phyloP scores from a whole-genome alignment of 2,113 vertebrate genomes.

The Jaculus jaculus region DNA sequence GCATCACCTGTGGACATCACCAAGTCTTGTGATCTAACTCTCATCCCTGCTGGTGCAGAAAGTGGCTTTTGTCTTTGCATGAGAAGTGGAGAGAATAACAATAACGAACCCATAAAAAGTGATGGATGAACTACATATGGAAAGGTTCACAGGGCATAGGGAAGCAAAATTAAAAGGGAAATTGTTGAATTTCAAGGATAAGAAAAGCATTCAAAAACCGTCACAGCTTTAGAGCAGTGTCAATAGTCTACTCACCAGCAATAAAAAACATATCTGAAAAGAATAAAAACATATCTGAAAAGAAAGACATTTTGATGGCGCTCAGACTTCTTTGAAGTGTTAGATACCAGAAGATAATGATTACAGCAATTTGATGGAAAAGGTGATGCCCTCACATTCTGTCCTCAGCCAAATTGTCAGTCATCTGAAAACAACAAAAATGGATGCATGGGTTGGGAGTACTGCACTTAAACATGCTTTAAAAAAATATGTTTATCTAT shows the following conservation, averaged over 20 bases:
- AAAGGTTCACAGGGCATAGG: not conserved
- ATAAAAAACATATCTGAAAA: slow-evolving; percentile 41
- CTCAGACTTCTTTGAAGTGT: not conserved
- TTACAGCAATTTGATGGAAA: not conserved
- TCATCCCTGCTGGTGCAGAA: not conserved
- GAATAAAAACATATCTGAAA: slow-evolving; percentile 16
- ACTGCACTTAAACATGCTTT: no score
- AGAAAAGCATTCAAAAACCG: slow-evolving; percentile 48
- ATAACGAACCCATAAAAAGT: slow-evolving; percentile 3
- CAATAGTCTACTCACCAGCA: not conserved
- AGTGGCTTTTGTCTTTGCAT: not conserved
- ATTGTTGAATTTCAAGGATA: slow-evolving; percentile 32
- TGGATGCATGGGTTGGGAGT: not conserved
- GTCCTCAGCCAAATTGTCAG: slow-evolving; percentile 14
- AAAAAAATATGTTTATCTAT: no score
- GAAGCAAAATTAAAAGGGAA: slow-evolving; percentile 55
- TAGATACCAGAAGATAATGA: slow-evolving; percentile 51
- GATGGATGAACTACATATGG: slow-evolving; percentile 17
- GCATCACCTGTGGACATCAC: not conserved
- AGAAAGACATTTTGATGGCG: not conserved
- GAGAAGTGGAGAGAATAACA: not conserved
- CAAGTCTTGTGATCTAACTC: not conserved
- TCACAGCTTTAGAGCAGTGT: slow-evolving; percentile 1
- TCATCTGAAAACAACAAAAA: slow-evolving; percentile 45
- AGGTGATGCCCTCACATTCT: not conserved